Conservation (phyloP, 2,888 invertebrate species). For the Plagiodera versicolora region DNA sequence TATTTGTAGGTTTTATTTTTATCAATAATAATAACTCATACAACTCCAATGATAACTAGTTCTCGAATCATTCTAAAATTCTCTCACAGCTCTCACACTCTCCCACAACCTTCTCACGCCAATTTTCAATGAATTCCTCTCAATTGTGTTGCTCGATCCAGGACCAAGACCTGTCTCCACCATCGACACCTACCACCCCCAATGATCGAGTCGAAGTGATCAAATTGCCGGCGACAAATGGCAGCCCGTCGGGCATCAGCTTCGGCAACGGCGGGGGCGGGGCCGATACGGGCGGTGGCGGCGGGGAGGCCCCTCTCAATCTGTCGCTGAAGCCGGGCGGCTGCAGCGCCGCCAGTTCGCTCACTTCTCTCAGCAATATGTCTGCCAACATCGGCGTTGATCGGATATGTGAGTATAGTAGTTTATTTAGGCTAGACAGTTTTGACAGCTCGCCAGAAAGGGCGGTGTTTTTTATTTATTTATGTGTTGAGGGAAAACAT, state of each 20-base stretch:
- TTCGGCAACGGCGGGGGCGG: constrained; percentile 38
- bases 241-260: constrained; percentile 51
- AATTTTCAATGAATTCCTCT: too few relatives aligned
- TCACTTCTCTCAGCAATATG: constrained; percentile 64
- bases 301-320: constrained; percentile 78
- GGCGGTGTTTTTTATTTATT: too few relatives aligned
- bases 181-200: constrained; percentile 44
- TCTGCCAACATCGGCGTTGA: constrained; percentile 56
- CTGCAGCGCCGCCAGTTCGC: constrained; percentile 56
- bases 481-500: too few relatives aligned
- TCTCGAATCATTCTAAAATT: too few relatives aligned
- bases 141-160: too few relatives aligned
- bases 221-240: constrained; percentile 70
- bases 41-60: too few relatives aligned
- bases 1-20: too few relatives aligned
- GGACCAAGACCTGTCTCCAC: constrained; percentile 46
- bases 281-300: constrained; percentile 52
- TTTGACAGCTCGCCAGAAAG: too few relatives aligned
- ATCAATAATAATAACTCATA: too few relatives aligned
- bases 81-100: too few relatives aligned
- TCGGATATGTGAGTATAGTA: constrained; percentile 58
- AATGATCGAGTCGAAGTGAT: constrained; percentile 81
- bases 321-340: constrained; percentile 74
- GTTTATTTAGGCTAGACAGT: too few relatives aligned
- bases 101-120: too few relatives aligned